Evolutionary conservation across 1,140 invertebrate species (phyloP).

Genomic region (Trypoxylus dichotomus): DNA sequence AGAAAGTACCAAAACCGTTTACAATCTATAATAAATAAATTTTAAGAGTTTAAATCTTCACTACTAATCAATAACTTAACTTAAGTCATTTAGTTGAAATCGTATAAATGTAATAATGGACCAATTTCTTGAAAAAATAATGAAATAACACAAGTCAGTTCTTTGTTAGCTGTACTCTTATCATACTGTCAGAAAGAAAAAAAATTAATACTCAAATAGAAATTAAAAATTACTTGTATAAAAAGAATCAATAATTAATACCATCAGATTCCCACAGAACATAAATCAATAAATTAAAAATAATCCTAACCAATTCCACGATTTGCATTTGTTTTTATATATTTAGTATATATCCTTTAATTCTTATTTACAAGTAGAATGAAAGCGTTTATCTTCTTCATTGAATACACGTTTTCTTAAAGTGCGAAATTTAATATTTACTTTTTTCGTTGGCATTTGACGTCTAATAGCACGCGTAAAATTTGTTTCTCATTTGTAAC

Average conservation of each 20-base stretch:
- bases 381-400: constrained; percentile 1
- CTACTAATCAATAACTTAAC: neutral
- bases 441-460: constrained; percentile 13
- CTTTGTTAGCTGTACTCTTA: neutral
- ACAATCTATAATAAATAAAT: constrained; percentile 16
- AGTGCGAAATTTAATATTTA: constrained; percentile 24
- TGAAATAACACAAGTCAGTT: neutral
- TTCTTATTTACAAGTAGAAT: constrained; percentile 15
- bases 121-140: neutral
- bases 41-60: constrained; percentile 23
- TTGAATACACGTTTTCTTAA: constrained; percentile 2
- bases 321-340: neutral
- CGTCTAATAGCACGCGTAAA: neutral
- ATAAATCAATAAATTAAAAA: constrained; percentile 1
- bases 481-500: constrained; percentile 8
- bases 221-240: neutral
- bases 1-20: neutral
- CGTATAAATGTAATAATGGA: neutral
- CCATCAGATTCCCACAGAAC: neutral
- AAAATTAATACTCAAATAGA: neutral
- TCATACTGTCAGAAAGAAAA: neutral
- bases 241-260: constrained; percentile 9
- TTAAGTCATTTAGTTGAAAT: neutral
- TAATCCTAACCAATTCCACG: constrained; percentile 21
- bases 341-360: constrained; percentile 10